These are phyloP conservation scores for Cryptoprocta ferox DNA, from an alignment of 2,797 vertebrate species.

Conservation along the genomic window DNA sequence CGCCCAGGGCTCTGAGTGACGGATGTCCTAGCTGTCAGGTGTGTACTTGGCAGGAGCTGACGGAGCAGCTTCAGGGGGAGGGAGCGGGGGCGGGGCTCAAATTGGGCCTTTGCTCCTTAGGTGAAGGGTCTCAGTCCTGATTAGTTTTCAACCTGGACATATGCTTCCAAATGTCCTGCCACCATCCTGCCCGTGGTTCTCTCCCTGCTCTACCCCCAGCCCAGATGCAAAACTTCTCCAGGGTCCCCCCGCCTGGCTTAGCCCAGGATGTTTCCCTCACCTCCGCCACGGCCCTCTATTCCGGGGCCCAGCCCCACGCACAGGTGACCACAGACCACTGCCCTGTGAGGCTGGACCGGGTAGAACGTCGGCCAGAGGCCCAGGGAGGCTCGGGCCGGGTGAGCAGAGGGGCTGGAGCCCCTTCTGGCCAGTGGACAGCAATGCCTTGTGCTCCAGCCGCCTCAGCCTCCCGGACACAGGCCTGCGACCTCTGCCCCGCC, in stretches of 20 bases:
- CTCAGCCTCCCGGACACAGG: neutral
- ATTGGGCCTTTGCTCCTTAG: neutral
- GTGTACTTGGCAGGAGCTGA: neutral
- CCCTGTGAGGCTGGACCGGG: neutral
- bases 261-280: neutral
- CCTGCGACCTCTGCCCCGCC: neutral
- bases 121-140: neutral
- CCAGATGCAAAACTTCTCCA: neutral
- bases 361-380: neutral
- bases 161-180: no score
- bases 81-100: fast-evolving
- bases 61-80: neutral
- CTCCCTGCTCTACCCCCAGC: neutral
- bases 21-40: neutral
- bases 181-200: neutral
- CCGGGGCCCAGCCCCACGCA: neutral
- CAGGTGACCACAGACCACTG: neutral
- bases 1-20: neutral
- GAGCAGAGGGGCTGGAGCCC: neutral
- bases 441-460: neutral
- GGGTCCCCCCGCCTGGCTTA: neutral
- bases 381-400: neutral
- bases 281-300: neutral
- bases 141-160: neutral
- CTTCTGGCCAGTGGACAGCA: neutral